Evolutionary conservation across 2,113 vertebrate genomes (phyloP).

Genomic region (Protomyctophum bolini): DNA sequence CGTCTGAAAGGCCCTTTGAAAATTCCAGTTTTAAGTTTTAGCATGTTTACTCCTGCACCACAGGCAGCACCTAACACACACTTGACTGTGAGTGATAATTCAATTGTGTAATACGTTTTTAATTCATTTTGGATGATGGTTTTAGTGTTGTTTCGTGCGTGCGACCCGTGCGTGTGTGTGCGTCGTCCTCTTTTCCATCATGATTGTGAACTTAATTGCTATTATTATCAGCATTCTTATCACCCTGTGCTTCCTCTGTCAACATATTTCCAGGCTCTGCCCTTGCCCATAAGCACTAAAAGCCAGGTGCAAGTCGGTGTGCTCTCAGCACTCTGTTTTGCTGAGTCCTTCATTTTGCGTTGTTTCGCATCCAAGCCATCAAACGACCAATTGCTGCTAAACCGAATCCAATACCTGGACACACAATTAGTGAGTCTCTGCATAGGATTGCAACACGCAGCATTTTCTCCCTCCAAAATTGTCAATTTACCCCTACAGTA

Average conservation of each 20-base stretch:
- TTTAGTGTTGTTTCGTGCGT: background rate
- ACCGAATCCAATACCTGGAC: conserved; percentile 46
- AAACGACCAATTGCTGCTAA: conserved; percentile 32
- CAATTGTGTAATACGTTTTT: conserved; percentile 55
- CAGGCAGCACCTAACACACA: conserved; percentile 30
- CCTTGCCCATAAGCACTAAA: conserved; percentile 8
- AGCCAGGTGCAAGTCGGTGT: conserved; percentile 27
- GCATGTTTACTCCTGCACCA: conserved; percentile 62
- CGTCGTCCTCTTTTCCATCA: background rate
- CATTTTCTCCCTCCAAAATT: conserved; percentile 22
- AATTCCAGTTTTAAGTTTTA: conserved; percentile 54
- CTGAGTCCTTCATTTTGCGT: conserved; percentile 27
- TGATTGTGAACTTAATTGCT: conserved; percentile 9
- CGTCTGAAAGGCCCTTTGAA: conserved; percentile 72
- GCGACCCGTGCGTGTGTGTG: too few species aligned
- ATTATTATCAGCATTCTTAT: conserved; percentile 10
- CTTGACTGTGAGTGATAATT: conserved; percentile 39
- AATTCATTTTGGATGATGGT: conserved; percentile 34
- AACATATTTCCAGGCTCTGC: background rate
- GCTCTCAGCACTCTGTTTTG: conserved; percentile 27
- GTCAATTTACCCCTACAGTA: conserved; percentile 10
- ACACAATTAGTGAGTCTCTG: conserved; percentile 36
- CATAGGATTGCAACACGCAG: conserved; percentile 14
- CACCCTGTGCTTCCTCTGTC: conserved; percentile 21
- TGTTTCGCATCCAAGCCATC: conserved; percentile 33